Evolutionary conservation across 2,888 invertebrate genomes (phyloP), one percentile per base, ranked within the genome.

Genomic region (Thereva unica): DNA sequence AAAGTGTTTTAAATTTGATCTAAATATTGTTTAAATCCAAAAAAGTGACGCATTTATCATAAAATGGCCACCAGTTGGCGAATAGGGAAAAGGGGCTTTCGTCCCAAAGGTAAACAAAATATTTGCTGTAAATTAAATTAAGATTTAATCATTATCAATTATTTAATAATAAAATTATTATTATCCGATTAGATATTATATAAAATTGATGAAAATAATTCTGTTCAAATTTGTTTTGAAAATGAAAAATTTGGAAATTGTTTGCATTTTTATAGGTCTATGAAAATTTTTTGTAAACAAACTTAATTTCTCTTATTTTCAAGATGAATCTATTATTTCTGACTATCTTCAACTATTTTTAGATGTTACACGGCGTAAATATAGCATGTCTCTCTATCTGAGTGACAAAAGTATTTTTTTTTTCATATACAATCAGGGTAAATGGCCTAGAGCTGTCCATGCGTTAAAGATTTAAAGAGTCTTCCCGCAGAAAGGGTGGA

Each of bases 51-150:
- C 53, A 45, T 64, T 64, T 44, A 37, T 45, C 12, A 35, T 40
- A 67, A 70, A 73, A 80, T 79, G 79, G 78, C 80, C 70, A 78
- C 79, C 73, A 79, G 77, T 76, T 80, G 80, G 79, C 78, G 80
- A 73, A 78, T 77, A 73, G 77, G 78, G 68, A 80, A 79, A 72
- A 76, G 78, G 71, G 78, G 75, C 74, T 74, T 76, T 74, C 79
- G 78, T 74, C 75, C 78, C 68, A 78, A 78, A 78, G 80, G 80
- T 80, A 78, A 75, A 72, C 71, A 73, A 57, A n/a, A 57, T 61
- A 42, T 41, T 45, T 35, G 54, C 55, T 55, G 54, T 54, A 47
- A 53, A 55, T 65, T 65, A 49, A 55, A 65, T 54, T 61, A 61
- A 50, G 23, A 12, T 5, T 7, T 53, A 53, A 53, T 6, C 38